phyloP scores from a whole-genome alignment of 2,113 vertebrate genomes.

The Neodon shergylaensis region DNA sequence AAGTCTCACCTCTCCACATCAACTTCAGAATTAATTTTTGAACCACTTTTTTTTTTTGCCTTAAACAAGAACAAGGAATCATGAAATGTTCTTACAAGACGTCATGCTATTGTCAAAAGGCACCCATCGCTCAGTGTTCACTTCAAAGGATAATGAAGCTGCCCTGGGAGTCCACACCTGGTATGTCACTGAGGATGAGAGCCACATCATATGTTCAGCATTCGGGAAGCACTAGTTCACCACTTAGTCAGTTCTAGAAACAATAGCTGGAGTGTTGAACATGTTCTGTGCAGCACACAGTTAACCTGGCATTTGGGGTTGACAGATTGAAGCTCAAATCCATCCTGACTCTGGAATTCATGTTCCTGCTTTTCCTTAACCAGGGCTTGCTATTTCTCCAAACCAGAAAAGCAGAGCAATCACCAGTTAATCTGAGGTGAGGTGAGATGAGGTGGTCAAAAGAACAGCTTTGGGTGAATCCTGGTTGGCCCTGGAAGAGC shows the following conservation, averaged over 20 bases:
- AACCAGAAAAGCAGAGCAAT: neutral
- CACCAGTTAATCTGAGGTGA: neutral
- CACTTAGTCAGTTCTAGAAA: neutral
- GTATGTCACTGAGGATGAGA: neutral
- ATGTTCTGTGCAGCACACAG: neutral
- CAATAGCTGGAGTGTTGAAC: neutral
- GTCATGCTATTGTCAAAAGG: neutral
- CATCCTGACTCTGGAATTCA: neutral
- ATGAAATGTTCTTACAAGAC: neutral
- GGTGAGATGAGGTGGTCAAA: neutral
- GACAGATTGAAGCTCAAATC: neutral
- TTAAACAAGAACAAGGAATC: slow-evolving; percentile 1
- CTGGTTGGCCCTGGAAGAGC: neutral
- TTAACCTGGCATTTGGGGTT: neutral
- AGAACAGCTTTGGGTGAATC: neutral
- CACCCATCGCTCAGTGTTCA: neutral
- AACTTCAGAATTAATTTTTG: neutral
- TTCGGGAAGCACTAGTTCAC: neutral
- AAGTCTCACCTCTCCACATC: neutral
- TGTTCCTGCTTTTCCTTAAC: neutral
- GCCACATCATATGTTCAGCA: neutral
- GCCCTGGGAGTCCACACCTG: neutral
- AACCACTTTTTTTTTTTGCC: neutral
- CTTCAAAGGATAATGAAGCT: neutral
- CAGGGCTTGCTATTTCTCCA: neutral